phyloP scores from a whole-genome alignment of 2,113 vertebrate species.

The Pterocles burchelli region DNA sequence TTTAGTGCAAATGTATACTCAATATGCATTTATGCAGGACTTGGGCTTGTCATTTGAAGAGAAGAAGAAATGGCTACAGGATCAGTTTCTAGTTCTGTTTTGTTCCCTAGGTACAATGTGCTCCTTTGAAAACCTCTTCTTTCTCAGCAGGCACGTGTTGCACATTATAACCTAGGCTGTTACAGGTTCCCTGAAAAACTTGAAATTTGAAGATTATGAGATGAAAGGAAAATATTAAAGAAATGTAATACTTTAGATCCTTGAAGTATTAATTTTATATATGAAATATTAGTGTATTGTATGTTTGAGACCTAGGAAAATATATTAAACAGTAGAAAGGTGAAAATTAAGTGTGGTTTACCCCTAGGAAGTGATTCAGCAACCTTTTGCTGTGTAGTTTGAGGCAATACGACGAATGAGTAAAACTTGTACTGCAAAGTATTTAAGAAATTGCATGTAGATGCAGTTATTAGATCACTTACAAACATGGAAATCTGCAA shows the following conservation, averaged over 20 bases:
- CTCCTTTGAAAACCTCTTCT: background rate
- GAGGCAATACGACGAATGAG: accelerated
- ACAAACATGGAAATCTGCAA: background rate
- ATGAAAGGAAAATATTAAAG: background rate
- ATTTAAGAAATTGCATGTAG: background rate
- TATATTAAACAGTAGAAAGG: background rate
- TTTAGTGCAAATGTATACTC: background rate
- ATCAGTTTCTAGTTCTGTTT: background rate
- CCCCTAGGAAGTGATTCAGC: background rate
- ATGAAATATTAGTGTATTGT: background rate
- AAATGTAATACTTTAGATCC: background rate
- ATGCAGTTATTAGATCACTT: background rate
- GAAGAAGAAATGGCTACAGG: background rate
- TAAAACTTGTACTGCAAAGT: background rate
- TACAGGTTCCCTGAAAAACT: background rate
- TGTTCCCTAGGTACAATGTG: background rate
- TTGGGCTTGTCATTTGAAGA: background rate
- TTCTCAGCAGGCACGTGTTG: accelerated
- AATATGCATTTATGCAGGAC: background rate
- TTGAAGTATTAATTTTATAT: background rate
- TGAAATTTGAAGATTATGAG: background rate
- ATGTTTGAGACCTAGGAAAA: background rate
- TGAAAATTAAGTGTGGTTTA: background rate
- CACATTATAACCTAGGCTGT: background rate
- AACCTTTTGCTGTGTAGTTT: background rate